Percentiles rank a stretch among this genome's conserved stretches.
Evolutionary conservation across 2,797 vertebrate species (phyloP).

Genomic region (Thamnophis elegans): DNA sequence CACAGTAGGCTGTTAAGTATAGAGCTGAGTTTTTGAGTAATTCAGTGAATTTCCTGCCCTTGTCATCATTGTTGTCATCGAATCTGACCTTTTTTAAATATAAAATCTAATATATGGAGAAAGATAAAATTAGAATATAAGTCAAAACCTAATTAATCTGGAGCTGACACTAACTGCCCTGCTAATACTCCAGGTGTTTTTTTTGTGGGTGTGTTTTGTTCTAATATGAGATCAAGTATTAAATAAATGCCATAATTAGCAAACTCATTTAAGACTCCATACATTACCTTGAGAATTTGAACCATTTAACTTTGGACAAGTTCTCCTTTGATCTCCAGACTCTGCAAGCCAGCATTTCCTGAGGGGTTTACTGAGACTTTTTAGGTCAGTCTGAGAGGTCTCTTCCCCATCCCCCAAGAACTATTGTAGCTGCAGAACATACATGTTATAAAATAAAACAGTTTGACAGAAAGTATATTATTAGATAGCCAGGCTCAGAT

Average conservation of each 20-base stretch:
- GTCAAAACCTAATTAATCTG: conserved; percentile 65
- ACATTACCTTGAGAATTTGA: conserved; percentile 60
- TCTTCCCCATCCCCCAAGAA: not conserved
- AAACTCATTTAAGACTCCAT: conserved; percentile 55
- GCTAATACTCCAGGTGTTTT: conserved; percentile 38
- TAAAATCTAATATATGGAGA: not conserved
- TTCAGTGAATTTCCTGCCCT: not conserved
- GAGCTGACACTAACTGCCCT: conserved; percentile 50
- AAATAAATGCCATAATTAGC: conserved; percentile 64
- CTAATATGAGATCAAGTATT: conserved; percentile 48
- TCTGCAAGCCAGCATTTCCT: conserved; percentile 53
- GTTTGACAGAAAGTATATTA: not conserved
- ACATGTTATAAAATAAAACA: conserved; percentile 8
- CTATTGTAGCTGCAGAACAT: conserved; percentile 16
- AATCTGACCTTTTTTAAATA: not conserved
- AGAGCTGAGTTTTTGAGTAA: not conserved
- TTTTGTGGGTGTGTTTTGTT: conserved; percentile 15
- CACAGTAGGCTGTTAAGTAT: not conserved
- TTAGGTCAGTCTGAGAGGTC: conserved; percentile 41
- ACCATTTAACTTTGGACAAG: conserved; percentile 57
- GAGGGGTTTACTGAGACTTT: conserved; percentile 50
- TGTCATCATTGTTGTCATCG: not conserved
- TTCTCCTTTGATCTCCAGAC: conserved; percentile 61
- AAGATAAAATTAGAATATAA: conserved; percentile 70
- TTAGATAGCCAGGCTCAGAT: not conserved